Conservation (phyloP, 2,113 vertebrate species). For the Caranx melampygus region DNA sequence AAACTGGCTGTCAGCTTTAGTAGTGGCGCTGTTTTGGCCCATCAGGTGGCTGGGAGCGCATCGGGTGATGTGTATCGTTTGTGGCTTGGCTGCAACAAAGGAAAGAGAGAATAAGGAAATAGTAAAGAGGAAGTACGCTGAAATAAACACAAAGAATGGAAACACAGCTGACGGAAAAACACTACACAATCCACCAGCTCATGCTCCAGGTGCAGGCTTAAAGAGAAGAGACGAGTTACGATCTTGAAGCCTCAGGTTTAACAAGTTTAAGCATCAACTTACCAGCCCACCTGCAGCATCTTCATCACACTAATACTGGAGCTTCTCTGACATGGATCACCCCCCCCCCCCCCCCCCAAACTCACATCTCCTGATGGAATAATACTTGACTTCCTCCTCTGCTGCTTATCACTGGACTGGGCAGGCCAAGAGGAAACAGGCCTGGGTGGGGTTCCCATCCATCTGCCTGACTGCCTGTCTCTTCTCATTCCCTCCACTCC, state of each 20-base stretch:
- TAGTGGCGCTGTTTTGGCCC: background rate
- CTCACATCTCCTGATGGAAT: conserved; percentile 45
- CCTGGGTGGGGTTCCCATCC: conserved; percentile 72
- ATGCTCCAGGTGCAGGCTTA: background rate
- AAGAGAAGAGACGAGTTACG: background rate
- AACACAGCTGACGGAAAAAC: conserved; percentile 9
- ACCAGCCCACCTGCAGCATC: conserved; percentile 33
- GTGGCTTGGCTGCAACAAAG: conserved; percentile 48
- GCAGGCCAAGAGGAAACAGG: conserved; percentile 41
- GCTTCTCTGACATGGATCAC: background rate
- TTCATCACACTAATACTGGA: conserved; percentile 14
- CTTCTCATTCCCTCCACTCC: conserved; percentile 43
- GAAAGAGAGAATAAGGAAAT: conserved; percentile 54
- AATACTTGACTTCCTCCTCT: conserved; percentile 63
- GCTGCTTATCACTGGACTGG: conserved; percentile 52
- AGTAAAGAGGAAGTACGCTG: conserved; percentile 38
- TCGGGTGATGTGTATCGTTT: conserved; percentile 22
- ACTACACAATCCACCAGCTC: background rate
- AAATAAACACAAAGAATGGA: conserved; percentile 13
- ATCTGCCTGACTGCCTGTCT: conserved; percentile 54
- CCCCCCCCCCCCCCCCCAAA: too few species aligned
- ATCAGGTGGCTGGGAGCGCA: conserved; percentile 28
- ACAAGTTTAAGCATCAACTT: conserved; percentile 11
- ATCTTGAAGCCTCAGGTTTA: background rate
- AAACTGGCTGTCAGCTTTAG: background rate